Base-by-base conservation (phyloP, 2,113 vertebrate species). In the Pollachius pollachius region DNA sequence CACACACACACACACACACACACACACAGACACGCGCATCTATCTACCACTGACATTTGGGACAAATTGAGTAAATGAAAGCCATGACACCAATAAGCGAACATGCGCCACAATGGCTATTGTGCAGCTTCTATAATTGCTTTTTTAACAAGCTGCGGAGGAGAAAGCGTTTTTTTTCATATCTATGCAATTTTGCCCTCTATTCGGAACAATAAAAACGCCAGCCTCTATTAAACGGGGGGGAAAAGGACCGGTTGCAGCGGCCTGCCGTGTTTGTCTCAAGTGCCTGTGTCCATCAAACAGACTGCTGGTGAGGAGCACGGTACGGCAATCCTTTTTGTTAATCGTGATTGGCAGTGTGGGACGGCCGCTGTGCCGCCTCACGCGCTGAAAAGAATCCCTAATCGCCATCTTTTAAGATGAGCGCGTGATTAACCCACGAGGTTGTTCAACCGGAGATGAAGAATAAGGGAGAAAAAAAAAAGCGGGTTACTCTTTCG, bases 21-120 rank as follows among this genome's bases (percentile, higher is more conserved):
- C 65, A 23, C 62, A 63, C 59, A 73, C 12, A 9, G 52, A 11
- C 68, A 34, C 19, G 64, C 58, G 68, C 56, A 61, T 67, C 73
- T 34, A 75, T 18, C 80, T 67, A 88, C 73, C 66, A 81, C 75
- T 84, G 82, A 87, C 86, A 89, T 90, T 88, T 90, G 72, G 87
- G 84, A 91, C 85, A 89, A 89, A 91, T 88, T 88, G 84, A 88
- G 81, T 87, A 90, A 93, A 89, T 89, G 87, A 88, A 91, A 91
- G 88, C 85, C 88, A 83, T 84, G 88, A 91, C 89, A 92, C 89
- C 87, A 90, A 89, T 91, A 87, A 90, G 79, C 83, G 77, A 84
- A 84, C 84, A 84, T 87, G 86, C 79, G 88, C 81, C 63, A 90
- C 88, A 89, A 89, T 90, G 81, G 86, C 87, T 76, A 89, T 90